A percentile compares a stretch with the other conserved stretches of the same genome.
phyloP scores from a whole-genome alignment of 1,140 invertebrate genomes.

The Diabrotica virgifera region DNA sequence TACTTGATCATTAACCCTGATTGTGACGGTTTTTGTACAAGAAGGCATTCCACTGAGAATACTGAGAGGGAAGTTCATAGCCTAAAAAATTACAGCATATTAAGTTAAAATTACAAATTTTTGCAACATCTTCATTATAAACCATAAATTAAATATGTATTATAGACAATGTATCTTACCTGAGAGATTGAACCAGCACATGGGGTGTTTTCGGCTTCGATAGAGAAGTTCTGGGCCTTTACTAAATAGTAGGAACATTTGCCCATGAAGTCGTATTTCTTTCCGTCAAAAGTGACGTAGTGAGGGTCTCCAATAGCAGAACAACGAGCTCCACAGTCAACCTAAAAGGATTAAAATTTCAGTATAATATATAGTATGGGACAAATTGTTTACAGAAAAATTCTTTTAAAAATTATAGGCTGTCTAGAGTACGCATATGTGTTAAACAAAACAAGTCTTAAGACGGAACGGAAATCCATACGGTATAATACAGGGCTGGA shows the following conservation, averaged over 20 bases:
- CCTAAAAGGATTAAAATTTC: conserved; percentile 25
- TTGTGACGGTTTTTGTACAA: conserved; percentile 77
- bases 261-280: conserved; percentile 81
- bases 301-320: conserved; percentile 84
- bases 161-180: conserved; percentile 45
- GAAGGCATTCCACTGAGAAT: conserved; percentile 61
- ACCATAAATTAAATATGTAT: background rate
- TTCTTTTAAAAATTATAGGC: too few relatives aligned
- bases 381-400: too few relatives aligned
- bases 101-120: background rate
- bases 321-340: conserved; percentile 71
- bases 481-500: too few relatives aligned
- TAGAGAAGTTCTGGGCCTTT: conserved; percentile 62
- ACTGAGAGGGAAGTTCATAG: conserved; percentile 60
- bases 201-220: conserved; percentile 79
- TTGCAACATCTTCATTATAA: too few relatives aligned
- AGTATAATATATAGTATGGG: too few relatives aligned
- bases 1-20: conserved; percentile 51
- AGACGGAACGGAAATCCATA: too few relatives aligned
- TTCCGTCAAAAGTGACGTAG: conserved; percentile 86
- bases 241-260: conserved; percentile 82
- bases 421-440: too few relatives aligned
- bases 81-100: conserved; percentile 35
- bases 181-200: conserved; percentile 75
- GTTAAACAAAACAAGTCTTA: too few relatives aligned